These are phyloP conservation scores for Pocillopora verrucosa DNA, from an alignment of 64 coral and sea anemone genomes.

Conservation along the genomic window DNA sequence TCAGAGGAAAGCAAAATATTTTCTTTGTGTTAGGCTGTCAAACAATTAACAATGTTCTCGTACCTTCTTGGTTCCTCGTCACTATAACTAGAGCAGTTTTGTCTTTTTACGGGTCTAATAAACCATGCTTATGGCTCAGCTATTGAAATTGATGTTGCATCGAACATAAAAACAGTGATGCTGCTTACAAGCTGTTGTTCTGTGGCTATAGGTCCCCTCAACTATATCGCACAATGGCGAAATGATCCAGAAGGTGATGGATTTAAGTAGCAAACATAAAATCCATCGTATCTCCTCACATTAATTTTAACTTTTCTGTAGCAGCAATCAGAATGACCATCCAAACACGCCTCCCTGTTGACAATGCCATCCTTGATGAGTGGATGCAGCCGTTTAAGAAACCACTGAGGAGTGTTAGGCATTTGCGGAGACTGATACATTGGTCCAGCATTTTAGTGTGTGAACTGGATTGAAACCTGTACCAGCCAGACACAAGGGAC, in stretches of 20 bases:
- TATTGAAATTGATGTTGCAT: too few species aligned
- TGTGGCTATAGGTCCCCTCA: too few species aligned
- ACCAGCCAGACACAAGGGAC: background rate
- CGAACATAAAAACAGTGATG: too few species aligned
- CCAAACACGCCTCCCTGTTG: background rate
- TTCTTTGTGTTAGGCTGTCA: too few species aligned
- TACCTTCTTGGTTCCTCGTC: too few species aligned
- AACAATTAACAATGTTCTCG: too few species aligned
- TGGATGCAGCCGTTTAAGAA: background rate
- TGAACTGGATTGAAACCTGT: background rate
- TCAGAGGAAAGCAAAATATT: too few species aligned
- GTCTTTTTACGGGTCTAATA: too few species aligned
- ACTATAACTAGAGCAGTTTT: too few species aligned
- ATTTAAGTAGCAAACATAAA: background rate
- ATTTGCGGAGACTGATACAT: background rate
- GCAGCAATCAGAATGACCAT: background rate
- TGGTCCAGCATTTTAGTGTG: background rate
- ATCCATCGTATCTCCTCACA: background rate
- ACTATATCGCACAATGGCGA: too few species aligned
- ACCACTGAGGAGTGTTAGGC: background rate
- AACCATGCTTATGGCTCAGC: too few species aligned
- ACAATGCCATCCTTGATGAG: background rate
- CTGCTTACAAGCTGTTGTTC: too few species aligned
- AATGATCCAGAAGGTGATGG: background rate
- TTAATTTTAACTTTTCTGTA: background rate